phyloP scores from a whole-genome alignment of 2,888 invertebrate species.

The Empis livida region DNA sequence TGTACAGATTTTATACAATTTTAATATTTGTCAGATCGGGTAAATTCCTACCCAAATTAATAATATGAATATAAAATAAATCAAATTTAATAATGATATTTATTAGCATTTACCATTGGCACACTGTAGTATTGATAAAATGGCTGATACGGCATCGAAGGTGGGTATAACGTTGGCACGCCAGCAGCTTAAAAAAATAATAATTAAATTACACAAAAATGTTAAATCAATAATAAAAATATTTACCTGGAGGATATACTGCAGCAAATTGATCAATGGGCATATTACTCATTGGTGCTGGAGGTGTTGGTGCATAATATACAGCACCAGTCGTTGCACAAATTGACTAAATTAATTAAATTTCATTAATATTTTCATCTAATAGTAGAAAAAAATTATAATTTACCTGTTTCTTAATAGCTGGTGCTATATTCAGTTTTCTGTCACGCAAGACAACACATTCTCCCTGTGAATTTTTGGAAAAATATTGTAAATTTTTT shows the following conservation, averaged over 20 bases:
- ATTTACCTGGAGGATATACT: slow-evolving; percentile 36
- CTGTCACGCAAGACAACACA: slow-evolving; percentile 66
- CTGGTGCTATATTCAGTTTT: slow-evolving; percentile 75
- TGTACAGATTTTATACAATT: too few relatives aligned
- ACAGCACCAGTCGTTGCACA: slow-evolving; percentile 38
- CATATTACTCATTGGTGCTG: slow-evolving; percentile 37
- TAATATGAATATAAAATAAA: too few relatives aligned
- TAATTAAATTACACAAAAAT: neutral
- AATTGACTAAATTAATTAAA: slow-evolving; percentile 34
- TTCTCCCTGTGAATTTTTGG: slow-evolving; percentile 42
- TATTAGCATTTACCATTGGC: slow-evolving; percentile 38
- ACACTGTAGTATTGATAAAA: slow-evolving; percentile 39
- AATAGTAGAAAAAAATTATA: too few relatives aligned
- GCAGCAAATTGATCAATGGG: slow-evolving; percentile 38
- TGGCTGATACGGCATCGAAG: slow-evolving; percentile 39
- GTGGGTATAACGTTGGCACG: slow-evolving; percentile 38
- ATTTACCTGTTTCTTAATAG: slow-evolving; percentile 73
- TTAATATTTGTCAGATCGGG: too few relatives aligned
- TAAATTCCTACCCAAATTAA: too few relatives aligned
- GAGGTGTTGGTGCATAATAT: slow-evolving; percentile 37
- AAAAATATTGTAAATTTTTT: neutral
- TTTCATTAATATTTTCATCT: too few relatives aligned
- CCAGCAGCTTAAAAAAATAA: slow-evolving; percentile 28
- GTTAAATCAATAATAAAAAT: neutral
- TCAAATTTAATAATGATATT: too few relatives aligned